Base-by-base conservation (phyloP, 2,113 vertebrate genomes). In the Perca flavescens region DNA sequence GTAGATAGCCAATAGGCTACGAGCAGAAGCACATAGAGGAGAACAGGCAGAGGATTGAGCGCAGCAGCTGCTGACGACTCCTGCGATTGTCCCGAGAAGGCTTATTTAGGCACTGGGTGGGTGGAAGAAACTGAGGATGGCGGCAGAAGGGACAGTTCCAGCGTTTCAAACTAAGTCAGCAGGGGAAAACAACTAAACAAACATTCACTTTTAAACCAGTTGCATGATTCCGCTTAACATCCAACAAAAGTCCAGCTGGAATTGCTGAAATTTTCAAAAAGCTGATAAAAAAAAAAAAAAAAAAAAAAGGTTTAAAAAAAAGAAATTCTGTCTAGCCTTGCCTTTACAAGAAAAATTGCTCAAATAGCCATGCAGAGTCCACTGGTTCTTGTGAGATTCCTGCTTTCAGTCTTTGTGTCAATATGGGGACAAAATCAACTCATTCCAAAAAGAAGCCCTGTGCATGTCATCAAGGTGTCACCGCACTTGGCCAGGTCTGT, bases 101-200 rank as follows among this genome's bases (percentile, higher is more conserved):
- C 73, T 87, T 90, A 84, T 90, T 88, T 82, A 94, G 94, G 93
- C 92, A 94, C 94, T 91, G 88, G 89, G 82, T 92, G 86, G 90
- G 90, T 85, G 82, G 83, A 90, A 92, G 90, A 83, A 82, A 88
- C 72, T 69, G 64, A 73, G 80, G 86, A 90, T 89, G 83, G 85
- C 43, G 64, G 77, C 86, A 86, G 76, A 54, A 86, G 80, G 65
- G 79, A 88, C 52, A 81, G 71, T 79, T 88, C 80, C 72, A 80
- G 86, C 71, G 54, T 79, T 72, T 86, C 50, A 74, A 90, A 80
- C 73, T 40, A 80, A 71, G 53, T 84, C 83, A 80, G 67, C 63
- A 62, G 60, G 74, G 60, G 17, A 66, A 82, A 78, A 71, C 21
- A 86, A 81, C 57, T 57, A 67, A 79, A 80, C 68, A 77, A 89